Conservation (phyloP, 2,888 invertebrate genomes). For the Oligia fasciuncula region DNA sequence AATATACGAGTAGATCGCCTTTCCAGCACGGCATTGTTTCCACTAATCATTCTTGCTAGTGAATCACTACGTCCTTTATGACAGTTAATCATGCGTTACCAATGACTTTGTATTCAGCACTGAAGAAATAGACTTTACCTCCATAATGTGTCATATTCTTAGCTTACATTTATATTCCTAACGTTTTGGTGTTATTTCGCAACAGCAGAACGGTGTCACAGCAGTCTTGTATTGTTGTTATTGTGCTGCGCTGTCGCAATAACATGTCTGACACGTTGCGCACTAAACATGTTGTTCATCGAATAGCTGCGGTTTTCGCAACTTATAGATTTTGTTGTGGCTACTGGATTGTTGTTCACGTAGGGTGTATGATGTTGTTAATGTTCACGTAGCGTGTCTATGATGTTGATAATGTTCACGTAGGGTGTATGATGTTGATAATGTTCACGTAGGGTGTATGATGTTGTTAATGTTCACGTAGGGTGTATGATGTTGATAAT, state of each 20-base stretch:
- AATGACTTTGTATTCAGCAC: neutral
- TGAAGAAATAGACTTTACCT: constrained; percentile 1
- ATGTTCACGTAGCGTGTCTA: no score
- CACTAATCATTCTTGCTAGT: neutral
- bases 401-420: neutral
- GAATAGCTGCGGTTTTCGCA: constrained; percentile 22
- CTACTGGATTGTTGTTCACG: constrained; percentile 17
- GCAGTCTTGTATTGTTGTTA: constrained; percentile 48
- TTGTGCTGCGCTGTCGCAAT: constrained; percentile 45
- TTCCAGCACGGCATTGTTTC: neutral
- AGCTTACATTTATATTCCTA: constrained; percentile 1
- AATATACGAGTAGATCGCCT: neutral
- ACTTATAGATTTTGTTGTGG: neutral
- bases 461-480: neutral
- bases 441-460: neutral
- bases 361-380: no score
- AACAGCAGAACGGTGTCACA: constrained; percentile 42
- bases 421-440: neutral
- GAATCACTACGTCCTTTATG: neutral
- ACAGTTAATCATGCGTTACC: neutral
- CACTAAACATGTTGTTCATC: constrained; percentile 33
- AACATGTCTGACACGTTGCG: constrained; percentile 41
- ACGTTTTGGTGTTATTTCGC: constrained; percentile 36
- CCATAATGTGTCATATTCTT: constrained; percentile 15
- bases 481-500: neutral